A percentile compares a stretch with the other conserved stretches of the same genome.
Conservation (phyloP, 2,113 vertebrate genomes). For the Muscicapa adusta region DNA sequence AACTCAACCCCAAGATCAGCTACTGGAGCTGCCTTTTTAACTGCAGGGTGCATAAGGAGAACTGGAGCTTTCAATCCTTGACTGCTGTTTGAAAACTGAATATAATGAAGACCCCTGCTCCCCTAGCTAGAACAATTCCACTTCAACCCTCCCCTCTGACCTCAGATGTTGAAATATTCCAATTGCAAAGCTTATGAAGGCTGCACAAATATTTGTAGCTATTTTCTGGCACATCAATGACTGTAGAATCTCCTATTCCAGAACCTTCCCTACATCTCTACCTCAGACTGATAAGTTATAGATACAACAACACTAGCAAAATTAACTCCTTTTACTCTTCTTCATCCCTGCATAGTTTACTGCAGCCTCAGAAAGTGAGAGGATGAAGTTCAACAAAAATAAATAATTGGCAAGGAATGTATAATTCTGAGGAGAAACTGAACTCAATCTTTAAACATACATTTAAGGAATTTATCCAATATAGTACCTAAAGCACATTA, state of each 20-base stretch:
- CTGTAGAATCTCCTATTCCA: neutral
- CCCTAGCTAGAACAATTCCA: neutral
- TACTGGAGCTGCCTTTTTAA: neutral
- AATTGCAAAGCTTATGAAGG: neutral
- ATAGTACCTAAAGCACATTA: neutral
- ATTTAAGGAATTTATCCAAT: neutral
- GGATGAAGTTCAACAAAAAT: neutral
- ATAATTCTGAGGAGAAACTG: neutral
- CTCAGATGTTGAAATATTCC: neutral
- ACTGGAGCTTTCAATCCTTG: neutral
- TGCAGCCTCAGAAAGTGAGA: neutral
- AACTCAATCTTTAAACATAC: neutral
- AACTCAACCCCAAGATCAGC: neutral
- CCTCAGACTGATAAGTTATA: neutral
- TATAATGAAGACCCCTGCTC: neutral
- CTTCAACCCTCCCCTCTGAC: neutral
- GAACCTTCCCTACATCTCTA: neutral
- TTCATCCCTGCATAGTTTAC: neutral
- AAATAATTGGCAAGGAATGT: neutral
- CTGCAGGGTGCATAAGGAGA: neutral
- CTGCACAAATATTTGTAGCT: neutral
- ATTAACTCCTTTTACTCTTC: neutral
- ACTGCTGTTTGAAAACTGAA: neutral
- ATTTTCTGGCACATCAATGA: neutral
- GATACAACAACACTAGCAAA: neutral